These are phyloP conservation scores for Planiliza haematocheilus DNA, from an alignment of 2,113 vertebrate genomes.

Conservation along the genomic window DNA sequence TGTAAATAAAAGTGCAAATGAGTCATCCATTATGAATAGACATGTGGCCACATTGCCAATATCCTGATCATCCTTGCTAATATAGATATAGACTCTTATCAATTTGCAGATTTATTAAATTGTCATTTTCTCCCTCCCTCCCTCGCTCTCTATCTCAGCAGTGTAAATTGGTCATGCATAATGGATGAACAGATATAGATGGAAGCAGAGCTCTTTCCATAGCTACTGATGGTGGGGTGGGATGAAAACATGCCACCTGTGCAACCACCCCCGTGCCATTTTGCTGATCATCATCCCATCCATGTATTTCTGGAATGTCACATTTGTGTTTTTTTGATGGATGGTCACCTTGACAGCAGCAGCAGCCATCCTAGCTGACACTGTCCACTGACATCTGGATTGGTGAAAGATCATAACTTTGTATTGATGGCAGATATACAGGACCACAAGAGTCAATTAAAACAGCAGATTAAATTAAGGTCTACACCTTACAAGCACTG, in stretches of 20 bases:
- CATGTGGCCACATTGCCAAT: constrained; percentile 40
- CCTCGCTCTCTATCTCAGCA: constrained; percentile 10
- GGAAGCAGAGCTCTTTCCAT: constrained; percentile 28
- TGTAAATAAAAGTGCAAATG: constrained; percentile 55
- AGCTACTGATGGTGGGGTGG: constrained; percentile 15
- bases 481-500: not conserved
- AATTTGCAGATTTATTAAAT: constrained; percentile 36
- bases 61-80: constrained; percentile 44
- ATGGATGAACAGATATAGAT: constrained; percentile 62
- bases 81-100: constrained; percentile 44
- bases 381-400: constrained; percentile 12
- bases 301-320: constrained; percentile 18
- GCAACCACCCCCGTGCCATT: not conserved
- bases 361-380: constrained; percentile 10
- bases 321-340: constrained; percentile 20
- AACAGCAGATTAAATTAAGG: not conserved
- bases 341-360: constrained; percentile 5
- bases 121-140: constrained; percentile 6
- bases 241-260: constrained; percentile 16
- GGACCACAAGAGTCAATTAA: not conserved
- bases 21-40: constrained; percentile 53
- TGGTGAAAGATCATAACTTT: not conserved
- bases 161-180: constrained; percentile 74
- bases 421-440: not conserved
- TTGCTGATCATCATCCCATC: constrained; percentile 5